Conservation (phyloP, 2,888 invertebrate species). For the Pyrrhosoma nymphula region DNA sequence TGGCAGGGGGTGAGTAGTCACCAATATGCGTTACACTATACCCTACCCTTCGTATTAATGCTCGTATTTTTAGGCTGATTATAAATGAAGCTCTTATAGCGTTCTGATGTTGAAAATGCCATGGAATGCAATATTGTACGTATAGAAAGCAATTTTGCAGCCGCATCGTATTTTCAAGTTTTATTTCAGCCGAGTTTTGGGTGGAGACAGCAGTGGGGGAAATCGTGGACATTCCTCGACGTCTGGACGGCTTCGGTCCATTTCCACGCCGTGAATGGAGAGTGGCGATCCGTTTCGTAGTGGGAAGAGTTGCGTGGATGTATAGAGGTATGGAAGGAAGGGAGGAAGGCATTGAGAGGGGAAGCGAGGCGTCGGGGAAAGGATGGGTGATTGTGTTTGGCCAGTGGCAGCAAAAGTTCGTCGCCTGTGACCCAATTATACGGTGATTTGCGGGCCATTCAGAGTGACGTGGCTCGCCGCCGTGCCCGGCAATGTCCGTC, state of each 20-base stretch:
- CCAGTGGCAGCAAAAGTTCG: background rate
- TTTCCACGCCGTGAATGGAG: background rate
- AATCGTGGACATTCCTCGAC: background rate
- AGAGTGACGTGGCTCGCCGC: conserved; percentile 23
- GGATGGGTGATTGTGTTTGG: background rate
- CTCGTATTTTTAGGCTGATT: too few relatives aligned
- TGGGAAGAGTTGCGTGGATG: background rate
- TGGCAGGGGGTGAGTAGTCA: too few relatives aligned
- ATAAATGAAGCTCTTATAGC: too few relatives aligned
- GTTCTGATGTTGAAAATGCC: too few relatives aligned
- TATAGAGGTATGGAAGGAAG: too few relatives aligned
- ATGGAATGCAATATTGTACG: too few relatives aligned
- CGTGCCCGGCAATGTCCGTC: conserved; percentile 44
- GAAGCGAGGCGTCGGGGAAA: background rate
- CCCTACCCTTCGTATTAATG: too few relatives aligned
- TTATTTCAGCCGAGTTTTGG: too few relatives aligned
- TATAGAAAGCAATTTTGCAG: too few relatives aligned
- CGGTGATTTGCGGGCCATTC: conserved; percentile 51
- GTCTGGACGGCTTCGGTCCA: background rate
- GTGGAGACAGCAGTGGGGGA: too few relatives aligned
- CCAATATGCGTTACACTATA: too few relatives aligned
- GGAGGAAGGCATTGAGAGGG: background rate
- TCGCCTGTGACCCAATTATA: conserved; percentile 47
- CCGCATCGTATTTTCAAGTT: too few relatives aligned
- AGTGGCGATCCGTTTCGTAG: background rate